These are phyloP conservation scores for Agrotis clavis DNA, from an alignment of 2,888 invertebrate genomes.

Conservation along the genomic window DNA sequence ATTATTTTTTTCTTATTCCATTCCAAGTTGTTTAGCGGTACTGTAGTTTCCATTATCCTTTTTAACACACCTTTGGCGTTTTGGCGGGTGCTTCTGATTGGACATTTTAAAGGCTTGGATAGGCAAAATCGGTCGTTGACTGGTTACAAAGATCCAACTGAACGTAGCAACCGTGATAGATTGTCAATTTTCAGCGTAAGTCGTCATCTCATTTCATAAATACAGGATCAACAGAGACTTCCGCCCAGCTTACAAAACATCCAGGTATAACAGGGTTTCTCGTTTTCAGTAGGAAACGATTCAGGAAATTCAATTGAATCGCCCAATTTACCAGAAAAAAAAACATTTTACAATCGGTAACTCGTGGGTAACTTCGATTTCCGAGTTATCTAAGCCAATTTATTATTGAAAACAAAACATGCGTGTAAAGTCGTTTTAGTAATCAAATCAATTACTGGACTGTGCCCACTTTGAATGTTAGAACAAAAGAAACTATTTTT, in stretches of 20 bases:
- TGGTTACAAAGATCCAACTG: no score
- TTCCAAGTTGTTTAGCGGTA: no score
- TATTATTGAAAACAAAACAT: slow-evolving; percentile 34
- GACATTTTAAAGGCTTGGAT: no score
- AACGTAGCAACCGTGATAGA: no score
- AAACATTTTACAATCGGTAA: slow-evolving; percentile 9
- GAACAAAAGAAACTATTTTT: slow-evolving; percentile 7
- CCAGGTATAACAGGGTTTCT: background rate
- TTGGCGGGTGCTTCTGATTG: no score
- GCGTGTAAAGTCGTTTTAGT: slow-evolving; percentile 8
- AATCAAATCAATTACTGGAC: slow-evolving; percentile 41
- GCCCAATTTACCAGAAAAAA: background rate
- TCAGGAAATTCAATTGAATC: background rate
- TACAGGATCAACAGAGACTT: no score
- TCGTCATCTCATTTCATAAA: no score
- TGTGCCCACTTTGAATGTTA: background rate
- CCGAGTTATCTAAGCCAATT: slow-evolving; percentile 1
- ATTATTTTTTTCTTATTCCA: no score
- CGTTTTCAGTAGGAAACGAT: background rate
- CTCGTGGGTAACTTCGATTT: background rate
- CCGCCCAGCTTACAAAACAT: background rate
- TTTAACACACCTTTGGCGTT: no score
- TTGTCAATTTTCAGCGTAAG: no score
- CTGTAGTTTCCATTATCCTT: no score
- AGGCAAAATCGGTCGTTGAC: no score